Evolutionary conservation across 2,113 vertebrate genomes (phyloP).

Genomic region (Oenanthe oenanthe): DNA sequence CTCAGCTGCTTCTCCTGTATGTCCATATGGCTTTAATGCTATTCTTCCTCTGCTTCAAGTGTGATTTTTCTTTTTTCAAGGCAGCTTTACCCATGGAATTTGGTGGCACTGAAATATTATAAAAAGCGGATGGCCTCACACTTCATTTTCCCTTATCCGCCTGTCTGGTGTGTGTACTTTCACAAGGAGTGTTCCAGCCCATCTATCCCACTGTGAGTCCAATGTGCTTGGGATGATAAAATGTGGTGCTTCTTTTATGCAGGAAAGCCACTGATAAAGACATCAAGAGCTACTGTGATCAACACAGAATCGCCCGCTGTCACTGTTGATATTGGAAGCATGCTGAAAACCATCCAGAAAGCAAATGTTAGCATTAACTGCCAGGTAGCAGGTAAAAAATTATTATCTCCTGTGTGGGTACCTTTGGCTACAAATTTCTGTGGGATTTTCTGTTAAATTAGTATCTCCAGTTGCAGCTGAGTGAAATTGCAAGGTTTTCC

Average conservation of each 20-base stretch:
- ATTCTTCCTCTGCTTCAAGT: not conserved
- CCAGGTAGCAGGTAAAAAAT: conserved; percentile 81
- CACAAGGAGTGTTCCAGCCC: not conserved
- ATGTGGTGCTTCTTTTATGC: conserved; percentile 10
- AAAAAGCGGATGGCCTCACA: not conserved
- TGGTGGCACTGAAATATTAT: not conserved
- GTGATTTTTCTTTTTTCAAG: not conserved
- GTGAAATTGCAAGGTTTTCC: not conserved
- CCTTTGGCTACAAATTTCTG: not conserved
- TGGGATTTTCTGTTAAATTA: not conserved
- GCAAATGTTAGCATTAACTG: conserved; percentile 80
- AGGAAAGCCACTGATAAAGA: conserved; percentile 84
- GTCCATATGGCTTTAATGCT: not conserved
- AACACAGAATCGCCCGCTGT: conserved; percentile 70
- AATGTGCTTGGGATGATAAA: not conserved
- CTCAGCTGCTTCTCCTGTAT: not conserved
- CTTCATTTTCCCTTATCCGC: not conserved
- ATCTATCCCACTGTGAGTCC: not conserved
- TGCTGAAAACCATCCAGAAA: conserved; percentile 74
- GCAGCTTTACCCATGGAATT: not conserved
- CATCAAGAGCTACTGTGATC: conserved; percentile 68
- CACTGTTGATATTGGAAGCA: conserved; percentile 75
- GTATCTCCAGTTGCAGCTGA: not conserved
- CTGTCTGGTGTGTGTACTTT: not conserved
- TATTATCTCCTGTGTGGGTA: not conserved